Conservation (phyloP, 2,113 vertebrate genomes). For the Oncorhynchus tshawytscha region DNA sequence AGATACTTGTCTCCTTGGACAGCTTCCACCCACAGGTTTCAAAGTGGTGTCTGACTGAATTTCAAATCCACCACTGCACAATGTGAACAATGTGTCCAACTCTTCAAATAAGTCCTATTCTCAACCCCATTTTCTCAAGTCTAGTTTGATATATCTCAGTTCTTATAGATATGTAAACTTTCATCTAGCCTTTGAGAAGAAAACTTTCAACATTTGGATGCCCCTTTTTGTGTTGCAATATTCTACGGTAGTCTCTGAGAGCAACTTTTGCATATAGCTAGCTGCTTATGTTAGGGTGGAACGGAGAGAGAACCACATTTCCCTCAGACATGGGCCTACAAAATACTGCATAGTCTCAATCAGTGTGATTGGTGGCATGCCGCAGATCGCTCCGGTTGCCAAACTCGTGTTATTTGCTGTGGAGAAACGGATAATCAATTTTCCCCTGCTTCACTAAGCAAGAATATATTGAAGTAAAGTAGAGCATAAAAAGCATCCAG, state of each 20-base stretch:
- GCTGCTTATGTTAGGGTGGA: too few relatives aligned
- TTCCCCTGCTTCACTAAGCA: slow-evolving; percentile 19
- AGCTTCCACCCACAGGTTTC: not conserved
- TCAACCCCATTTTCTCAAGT: not conserved
- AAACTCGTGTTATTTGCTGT: not conserved
- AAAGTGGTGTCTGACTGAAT: not conserved
- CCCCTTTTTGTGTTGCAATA: too few relatives aligned
- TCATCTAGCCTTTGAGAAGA: not conserved
- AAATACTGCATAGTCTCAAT: not conserved
- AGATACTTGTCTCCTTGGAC: not conserved
- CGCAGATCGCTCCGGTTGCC: not conserved
- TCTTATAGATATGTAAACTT: not conserved
- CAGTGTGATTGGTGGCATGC: slow-evolving; percentile 5
- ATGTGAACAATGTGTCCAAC: not conserved
- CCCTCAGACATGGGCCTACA: not conserved
- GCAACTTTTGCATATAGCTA: too few relatives aligned
- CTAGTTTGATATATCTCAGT: not conserved
- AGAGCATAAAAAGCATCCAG: slow-evolving; percentile 2
- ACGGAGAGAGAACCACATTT: too few relatives aligned
- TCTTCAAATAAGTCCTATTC: not conserved
- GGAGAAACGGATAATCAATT: not conserved
- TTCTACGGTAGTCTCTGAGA: too few relatives aligned
- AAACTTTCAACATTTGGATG: too few relatives aligned
- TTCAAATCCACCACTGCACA: not conserved
- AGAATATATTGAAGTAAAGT: slow-evolving; percentile 5